Conservation (phyloP, 2,113 vertebrate genomes). For the Cryptomyrus ogoouensis region DNA sequence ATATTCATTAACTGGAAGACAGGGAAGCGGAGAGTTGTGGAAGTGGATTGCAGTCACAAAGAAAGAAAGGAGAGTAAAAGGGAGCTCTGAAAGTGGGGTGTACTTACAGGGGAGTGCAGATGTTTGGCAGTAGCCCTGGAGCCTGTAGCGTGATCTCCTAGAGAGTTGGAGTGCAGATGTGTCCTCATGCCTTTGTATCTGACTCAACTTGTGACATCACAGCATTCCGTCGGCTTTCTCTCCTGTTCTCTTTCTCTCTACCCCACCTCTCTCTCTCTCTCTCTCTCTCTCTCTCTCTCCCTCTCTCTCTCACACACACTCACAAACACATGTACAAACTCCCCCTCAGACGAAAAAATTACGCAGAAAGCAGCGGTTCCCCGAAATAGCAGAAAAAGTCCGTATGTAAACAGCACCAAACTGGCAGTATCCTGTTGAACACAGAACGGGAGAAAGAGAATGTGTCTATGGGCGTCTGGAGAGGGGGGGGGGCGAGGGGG, state of each 20-base stretch:
- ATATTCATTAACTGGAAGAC: not conserved
- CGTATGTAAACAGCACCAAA: conserved; percentile 5
- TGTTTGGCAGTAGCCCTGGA: conserved; percentile 5
- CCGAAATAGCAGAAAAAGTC: not conserved
- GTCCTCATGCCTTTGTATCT: conserved; percentile 21
- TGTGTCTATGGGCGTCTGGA: conserved; percentile 3
- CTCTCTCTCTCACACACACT: not conserved
- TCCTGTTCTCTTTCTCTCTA: conserved; percentile 10
- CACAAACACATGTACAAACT: not conserved
- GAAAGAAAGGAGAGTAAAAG: not conserved
- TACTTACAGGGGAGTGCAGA: conserved; percentile 18
- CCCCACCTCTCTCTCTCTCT: conserved; percentile 34
- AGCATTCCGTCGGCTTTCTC: conserved; percentile 20
- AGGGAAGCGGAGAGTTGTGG: not conserved
- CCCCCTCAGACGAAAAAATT: conserved; percentile 13
- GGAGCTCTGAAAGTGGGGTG: not conserved
- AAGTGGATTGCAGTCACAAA: conserved; percentile 4
- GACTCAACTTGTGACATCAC: conserved; percentile 24
- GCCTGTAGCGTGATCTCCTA: not conserved
- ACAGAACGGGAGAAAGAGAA: not conserved
- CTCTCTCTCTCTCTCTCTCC: conserved; percentile 2
- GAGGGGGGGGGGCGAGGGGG: not conserved
- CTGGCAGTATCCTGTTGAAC: conserved; percentile 20
- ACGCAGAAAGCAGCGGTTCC: not conserved
- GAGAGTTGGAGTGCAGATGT: not conserved